Percentiles rank a stretch among this genome's conserved stretches.
Conservation (phyloP, 2,797 vertebrate genomes). For the Falco peregrinus region DNA sequence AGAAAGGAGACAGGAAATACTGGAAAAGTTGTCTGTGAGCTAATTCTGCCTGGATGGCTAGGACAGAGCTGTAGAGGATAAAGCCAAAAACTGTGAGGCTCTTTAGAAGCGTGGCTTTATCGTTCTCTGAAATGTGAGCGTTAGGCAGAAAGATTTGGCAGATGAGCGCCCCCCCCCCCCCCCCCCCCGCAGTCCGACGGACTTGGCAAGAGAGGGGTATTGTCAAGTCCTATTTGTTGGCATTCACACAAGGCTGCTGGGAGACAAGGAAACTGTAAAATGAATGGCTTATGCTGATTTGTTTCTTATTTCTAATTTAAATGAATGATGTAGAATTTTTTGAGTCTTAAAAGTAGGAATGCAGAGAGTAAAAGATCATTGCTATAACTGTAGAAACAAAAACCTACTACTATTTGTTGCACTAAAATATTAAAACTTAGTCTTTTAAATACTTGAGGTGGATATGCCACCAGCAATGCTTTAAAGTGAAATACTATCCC, state of each 20-base stretch:
- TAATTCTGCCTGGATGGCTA: background rate
- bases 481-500: background rate
- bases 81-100: background rate
- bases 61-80: background rate
- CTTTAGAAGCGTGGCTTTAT: background rate
- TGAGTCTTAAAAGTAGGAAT: conserved; percentile 10
- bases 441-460: background rate
- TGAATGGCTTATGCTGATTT: background rate
- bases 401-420: background rate
- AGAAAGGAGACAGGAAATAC: background rate
- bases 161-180: background rate
- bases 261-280: background rate
- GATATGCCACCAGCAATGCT: background rate
- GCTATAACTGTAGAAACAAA: background rate
- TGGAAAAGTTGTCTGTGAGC: conserved; percentile 11
- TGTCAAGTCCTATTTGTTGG: background rate
- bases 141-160: background rate
- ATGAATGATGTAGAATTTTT: background rate
- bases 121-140: background rate
- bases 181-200: background rate
- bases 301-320: conserved; percentile 11
- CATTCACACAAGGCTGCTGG: background rate
- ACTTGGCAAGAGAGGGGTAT: background rate
- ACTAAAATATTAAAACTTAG: background rate
- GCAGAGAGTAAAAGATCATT: background rate